Evolutionary conservation across 2,797 vertebrate genomes (phyloP).

Genomic region (Phrynocephalus vlangalii): DNA sequence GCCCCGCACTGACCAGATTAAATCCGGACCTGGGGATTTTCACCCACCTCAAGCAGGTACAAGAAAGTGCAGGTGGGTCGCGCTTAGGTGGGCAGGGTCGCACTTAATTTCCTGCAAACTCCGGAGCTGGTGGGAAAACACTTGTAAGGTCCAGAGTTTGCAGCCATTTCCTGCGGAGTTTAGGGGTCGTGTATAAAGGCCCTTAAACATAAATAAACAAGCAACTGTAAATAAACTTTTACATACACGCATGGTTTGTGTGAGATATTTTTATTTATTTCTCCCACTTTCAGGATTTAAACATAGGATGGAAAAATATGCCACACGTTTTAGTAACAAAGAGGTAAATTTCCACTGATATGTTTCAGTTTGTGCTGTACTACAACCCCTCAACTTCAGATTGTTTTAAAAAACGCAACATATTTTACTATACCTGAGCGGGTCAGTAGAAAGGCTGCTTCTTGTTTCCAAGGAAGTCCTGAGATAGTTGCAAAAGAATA

Average conservation of each 20-base stretch:
- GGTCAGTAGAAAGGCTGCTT: conserved; percentile 76
- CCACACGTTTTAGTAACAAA: neutral
- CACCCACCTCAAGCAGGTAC: too few relatives aligned
- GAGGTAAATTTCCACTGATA: neutral
- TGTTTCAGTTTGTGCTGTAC: neutral
- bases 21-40: too few relatives aligned
- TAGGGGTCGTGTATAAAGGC: too few relatives aligned
- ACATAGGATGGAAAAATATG: neutral
- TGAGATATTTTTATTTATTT: neutral
- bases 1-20: too few relatives aligned
- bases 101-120: too few relatives aligned
- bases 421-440: conserved; percentile 65
- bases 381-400: conserved; percentile 9
- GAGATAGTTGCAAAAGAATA: conserved; percentile 71
- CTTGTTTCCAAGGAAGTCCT: conserved; percentile 77
- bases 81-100: too few relatives aligned
- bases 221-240: neutral
- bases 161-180: too few relatives aligned
- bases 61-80: too few relatives aligned
- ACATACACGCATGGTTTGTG: neutral
- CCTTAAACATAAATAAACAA: neutral
- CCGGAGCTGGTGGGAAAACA: too few relatives aligned
- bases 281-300: neutral
- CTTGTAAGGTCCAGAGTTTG: too few relatives aligned
- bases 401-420: neutral